A percentile compares a stretch with the other conserved stretches of the same genome.
phyloP scores from a whole-genome alignment of 2,113 vertebrate genomes.

The Seriola rivoliana region DNA sequence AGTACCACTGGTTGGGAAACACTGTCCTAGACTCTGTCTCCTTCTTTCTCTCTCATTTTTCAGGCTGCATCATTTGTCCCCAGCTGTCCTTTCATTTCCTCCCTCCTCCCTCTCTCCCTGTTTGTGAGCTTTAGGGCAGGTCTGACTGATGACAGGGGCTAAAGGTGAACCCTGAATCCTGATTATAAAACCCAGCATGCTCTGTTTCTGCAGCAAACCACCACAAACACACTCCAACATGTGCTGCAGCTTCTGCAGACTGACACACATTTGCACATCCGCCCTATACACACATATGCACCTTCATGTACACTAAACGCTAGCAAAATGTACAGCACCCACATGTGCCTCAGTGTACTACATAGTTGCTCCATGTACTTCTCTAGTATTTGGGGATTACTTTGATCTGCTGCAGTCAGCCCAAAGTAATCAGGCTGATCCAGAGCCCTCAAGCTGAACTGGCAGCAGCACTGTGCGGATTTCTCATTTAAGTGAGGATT shows the following conservation, averaged over 20 bases:
- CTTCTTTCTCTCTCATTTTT: slow-evolving; percentile 7
- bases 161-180: slow-evolving; percentile 68
- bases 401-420: slow-evolving; percentile 70
- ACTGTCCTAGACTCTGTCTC: background rate
- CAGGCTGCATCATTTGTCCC: slow-evolving; percentile 24
- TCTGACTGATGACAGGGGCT: slow-evolving; percentile 72
- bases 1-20: background rate
- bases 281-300: background rate
- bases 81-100: slow-evolving; percentile 34
- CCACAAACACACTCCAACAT: background rate
- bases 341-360: slow-evolving; percentile 14
- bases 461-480: slow-evolving; percentile 63
- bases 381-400: slow-evolving; percentile 71
- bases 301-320: background rate
- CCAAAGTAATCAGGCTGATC: slow-evolving; percentile 79
- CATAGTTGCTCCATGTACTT: slow-evolving; percentile 53
- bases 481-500: slow-evolving; percentile 75
- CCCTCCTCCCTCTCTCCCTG: slow-evolving; percentile 11
- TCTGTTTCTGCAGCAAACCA: slow-evolving; percentile 22
- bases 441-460: slow-evolving; percentile 69
- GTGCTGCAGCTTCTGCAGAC: slow-evolving; percentile 5
- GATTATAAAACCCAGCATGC: slow-evolving; percentile 55
- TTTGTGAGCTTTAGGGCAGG: slow-evolving; percentile 51
- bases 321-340: slow-evolving; percentile 9
- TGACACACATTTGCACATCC: background rate